A percentile compares a stretch with the other conserved stretches of the same genome.
phyloP scores from a whole-genome alignment of 2,113 vertebrate genomes.

The Mustelus asterias region DNA sequence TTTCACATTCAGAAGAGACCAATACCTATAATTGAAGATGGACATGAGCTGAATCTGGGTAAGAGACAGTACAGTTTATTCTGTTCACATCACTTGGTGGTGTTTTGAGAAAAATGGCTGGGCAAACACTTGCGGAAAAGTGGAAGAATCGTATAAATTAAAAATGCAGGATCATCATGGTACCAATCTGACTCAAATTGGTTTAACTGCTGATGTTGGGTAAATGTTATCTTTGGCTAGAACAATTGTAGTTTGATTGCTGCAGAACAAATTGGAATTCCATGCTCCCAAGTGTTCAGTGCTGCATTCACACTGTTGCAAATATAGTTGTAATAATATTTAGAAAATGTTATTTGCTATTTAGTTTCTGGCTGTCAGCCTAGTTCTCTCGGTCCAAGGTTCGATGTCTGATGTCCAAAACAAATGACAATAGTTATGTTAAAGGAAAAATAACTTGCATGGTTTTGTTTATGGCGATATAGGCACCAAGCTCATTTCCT shows the following conservation, averaged over 20 bases:
- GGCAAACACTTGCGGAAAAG: too few relatives aligned
- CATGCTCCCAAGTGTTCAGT: not conserved
- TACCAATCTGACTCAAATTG: not conserved
- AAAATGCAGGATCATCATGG: not conserved
- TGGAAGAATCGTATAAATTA: not conserved
- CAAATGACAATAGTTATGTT: not conserved
- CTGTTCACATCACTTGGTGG: not conserved
- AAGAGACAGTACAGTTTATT: not conserved
- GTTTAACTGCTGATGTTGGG: not conserved
- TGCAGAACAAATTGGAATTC: not conserved
- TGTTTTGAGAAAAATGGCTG: not conserved
- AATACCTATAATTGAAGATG: constrained; percentile 53
- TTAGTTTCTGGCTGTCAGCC: not conserved
- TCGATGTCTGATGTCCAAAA: not conserved
- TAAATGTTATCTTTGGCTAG: not conserved
- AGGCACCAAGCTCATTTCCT: not conserved
- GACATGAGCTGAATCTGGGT: constrained; percentile 24
- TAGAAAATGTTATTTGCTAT: not conserved
- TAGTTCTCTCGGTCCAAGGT: not conserved
- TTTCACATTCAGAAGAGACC: constrained; percentile 51
- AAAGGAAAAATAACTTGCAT: not conserved
- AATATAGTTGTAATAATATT: not conserved
- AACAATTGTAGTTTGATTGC: not conserved
- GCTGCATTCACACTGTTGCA: not conserved
- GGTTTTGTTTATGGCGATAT: not conserved